Evolutionary conservation across 1,140 invertebrate species (phyloP), one percentile per base, ranked within the genome.

Genomic region (Calephelis virginiensis): DNA sequence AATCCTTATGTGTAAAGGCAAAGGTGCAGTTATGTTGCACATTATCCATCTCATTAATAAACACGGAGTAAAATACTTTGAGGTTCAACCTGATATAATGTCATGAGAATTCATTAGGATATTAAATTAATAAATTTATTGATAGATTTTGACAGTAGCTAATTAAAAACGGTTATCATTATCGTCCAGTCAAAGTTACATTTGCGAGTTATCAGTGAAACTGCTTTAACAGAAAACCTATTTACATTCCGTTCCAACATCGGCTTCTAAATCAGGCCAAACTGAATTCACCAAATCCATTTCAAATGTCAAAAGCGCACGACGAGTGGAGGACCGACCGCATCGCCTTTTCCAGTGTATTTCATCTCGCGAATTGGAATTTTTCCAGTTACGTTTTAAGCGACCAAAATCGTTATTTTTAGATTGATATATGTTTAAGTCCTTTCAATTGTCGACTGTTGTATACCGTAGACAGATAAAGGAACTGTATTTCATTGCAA

Each of bases 201-300:
- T 43, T 43, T 43, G 40, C 6, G 40, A 43, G 8, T 43, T 8
- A 43, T 43, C 40, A 43, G 10, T 11, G 6, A 1, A 28, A 28
- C 28, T 28, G 4, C 13, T 28, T 11, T 28, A 53, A 28, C 17
- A 28, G 10, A 37, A 12, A 56, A 6, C 53, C 53, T 56, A 56
- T 56, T 56, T 37, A 56, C 6, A 56, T 56, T 37, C 53, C 11
- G 53, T 28, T 11, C 5, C 11, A 12, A 56, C 53, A 12, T 28
- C 53, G 53, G 53, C 17, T 56, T 37, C 5, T 43, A 56, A 56
- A 56, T 37, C 53, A 37, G 53, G 14, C 17, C 17, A 56, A 68
- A 73, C 63, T 46, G 66, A 68, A 68, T 73, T 64, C 59, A 65
- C 64, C 59, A 68, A 73, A 73, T 70, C 71, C 63, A 49, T 50